Base-by-base conservation (phyloP, 2,113 vertebrate genomes). In the Climacteris rufus region DNA sequence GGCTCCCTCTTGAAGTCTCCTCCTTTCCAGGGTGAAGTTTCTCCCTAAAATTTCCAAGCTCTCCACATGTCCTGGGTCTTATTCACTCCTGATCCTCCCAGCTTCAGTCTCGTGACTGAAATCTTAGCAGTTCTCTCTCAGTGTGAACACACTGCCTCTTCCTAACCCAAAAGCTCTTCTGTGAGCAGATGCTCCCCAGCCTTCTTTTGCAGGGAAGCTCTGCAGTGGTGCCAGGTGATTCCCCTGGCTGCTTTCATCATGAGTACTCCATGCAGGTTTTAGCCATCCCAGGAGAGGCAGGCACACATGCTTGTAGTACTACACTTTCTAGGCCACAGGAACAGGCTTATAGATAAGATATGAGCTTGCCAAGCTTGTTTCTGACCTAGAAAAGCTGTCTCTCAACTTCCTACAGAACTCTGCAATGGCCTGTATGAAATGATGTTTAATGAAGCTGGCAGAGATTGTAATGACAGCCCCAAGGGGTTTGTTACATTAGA, bases 391-490 rank as follows among this genome's bases (percentile, higher is more conserved):
- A 96, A 94, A 94, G 64, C 90, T 95, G 83, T 77, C 76, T 96
- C 82, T 88, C 90, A 88, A 90, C 90, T 96, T 86, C n/a, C 93
- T 83, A 15, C 60, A 54, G 89, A 90, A 94, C 79, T 90, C 93
- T 86, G 92, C 94, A 89, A 78, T 87, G 87, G 84, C 56, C 64
- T 96, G 83, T 91, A 84, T 81, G 94, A 90, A 93, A 83, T 83
- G 78, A 96, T 83, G 87, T 92, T 96, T 96, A 97, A 96, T 93
- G 92, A 96, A 96, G 85, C 92, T 94, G 94, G 90, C 92, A 93
- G 84, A 93, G 63, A 93, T 68, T 90, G 92, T 90, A 95, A 96
- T 93, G 93, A 95, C 93, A 96, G 85, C 95, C 92, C 83, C 92
- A 64, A 93, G 95, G 94, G 93, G 65, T 88, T 94, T 93, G 90